These are phyloP conservation scores for Hyalella azteca DNA, from an alignment of 2,888 invertebrate genomes.

Conservation along the genomic window DNA sequence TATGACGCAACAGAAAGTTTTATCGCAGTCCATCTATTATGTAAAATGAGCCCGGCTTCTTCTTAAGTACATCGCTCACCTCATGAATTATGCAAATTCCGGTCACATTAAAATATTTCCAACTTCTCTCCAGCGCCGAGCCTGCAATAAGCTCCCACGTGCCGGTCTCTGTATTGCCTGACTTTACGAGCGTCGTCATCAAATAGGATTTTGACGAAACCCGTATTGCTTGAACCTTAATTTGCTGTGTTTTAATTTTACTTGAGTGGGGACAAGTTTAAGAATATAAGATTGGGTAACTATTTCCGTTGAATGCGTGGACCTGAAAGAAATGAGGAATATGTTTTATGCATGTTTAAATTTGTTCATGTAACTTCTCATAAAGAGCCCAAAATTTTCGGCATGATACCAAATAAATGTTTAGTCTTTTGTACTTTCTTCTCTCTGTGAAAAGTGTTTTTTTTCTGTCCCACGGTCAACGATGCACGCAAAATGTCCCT, in stretches of 20 bases:
- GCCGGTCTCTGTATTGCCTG: too few species aligned
- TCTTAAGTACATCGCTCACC: background rate
- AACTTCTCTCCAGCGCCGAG: background rate
- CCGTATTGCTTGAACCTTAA: background rate
- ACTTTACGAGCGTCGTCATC: background rate
- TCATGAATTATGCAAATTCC: slow-evolving; percentile 4
- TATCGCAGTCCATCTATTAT: background rate
- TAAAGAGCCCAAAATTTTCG: too few species aligned
- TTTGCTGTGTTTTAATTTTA: background rate
- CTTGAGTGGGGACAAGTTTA: background rate
- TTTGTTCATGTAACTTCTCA: too few species aligned
- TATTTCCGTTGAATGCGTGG: too few species aligned
- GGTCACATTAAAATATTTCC: background rate
- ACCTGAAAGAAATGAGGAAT: too few species aligned
- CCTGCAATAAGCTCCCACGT: background rate
- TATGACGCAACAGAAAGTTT: background rate
- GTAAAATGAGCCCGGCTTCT: background rate
- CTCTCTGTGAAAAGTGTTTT: too few species aligned
- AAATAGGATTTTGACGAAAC: background rate
- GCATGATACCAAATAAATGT: too few species aligned
- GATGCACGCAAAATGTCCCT: too few species aligned
- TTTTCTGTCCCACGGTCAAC: too few species aligned
- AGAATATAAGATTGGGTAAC: background rate
- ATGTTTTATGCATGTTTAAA: too few species aligned
- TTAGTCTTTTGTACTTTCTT: too few species aligned